phyloP scores from a whole-genome alignment of 2,113 vertebrate genomes.

The Colinus virginianus region DNA sequence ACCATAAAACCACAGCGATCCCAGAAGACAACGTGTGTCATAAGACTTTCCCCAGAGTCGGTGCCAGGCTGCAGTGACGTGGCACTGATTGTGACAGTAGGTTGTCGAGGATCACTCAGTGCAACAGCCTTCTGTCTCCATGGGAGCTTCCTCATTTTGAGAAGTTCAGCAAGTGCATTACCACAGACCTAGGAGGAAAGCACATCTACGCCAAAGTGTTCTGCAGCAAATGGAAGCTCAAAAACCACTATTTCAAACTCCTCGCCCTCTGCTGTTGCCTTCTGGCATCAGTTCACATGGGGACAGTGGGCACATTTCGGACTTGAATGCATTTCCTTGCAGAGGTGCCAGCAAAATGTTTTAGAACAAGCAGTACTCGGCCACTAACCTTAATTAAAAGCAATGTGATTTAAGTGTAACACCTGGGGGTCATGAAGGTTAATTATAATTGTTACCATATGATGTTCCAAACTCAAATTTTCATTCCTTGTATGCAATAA shows the following conservation, averaged over 20 bases:
- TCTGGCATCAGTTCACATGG: not conserved
- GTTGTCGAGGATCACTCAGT: constrained; percentile 4
- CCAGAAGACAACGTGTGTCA: not conserved
- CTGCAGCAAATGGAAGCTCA: not conserved
- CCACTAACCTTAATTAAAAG: constrained; percentile 31
- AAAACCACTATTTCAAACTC: not conserved
- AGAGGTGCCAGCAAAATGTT: not conserved
- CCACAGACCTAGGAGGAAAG: not conserved
- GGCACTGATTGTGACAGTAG: not conserved
- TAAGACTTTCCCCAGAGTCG: fast-evolving
- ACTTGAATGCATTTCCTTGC: not conserved
- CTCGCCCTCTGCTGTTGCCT: fast-evolving
- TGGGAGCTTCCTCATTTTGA: constrained; percentile 17
- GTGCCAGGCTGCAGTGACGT: not conserved
- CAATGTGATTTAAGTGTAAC: not conserved
- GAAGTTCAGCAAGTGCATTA: constrained; percentile 9
- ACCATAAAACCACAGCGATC: not conserved
- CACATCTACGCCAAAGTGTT: not conserved
- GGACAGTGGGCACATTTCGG: not conserved
- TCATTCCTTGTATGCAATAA: not conserved
- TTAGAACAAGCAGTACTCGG: not conserved
- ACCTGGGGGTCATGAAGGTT: not conserved
- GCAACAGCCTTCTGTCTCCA: not conserved
- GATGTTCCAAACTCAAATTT: not conserved
- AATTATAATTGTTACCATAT: not conserved